Conservation (phyloP, 2,888 invertebrate genomes). For the Eupithecia tripunctaria region DNA sequence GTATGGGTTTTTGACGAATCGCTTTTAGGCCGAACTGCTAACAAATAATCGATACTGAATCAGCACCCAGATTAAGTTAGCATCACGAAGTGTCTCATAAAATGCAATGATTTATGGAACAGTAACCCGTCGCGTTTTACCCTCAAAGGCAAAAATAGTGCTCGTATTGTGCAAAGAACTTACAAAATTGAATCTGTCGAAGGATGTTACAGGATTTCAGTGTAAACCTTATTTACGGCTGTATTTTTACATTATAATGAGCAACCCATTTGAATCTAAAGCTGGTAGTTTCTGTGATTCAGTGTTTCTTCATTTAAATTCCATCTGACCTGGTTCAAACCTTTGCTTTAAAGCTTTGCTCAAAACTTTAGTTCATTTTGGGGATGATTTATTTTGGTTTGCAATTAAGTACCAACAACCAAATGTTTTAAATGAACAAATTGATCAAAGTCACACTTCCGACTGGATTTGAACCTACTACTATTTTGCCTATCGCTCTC, state of each 20-base stretch:
- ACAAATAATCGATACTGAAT: not conserved
- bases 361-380: constrained; percentile 5
- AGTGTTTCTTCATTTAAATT: constrained; percentile 52
- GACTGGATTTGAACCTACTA: not conserved
- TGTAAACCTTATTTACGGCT: constrained; percentile 49
- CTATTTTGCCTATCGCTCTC: not conserved
- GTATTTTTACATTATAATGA: constrained; percentile 59
- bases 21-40: too few relatives aligned
- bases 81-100: not conserved
- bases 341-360: constrained; percentile 15
- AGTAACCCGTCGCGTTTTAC: constrained; percentile 9
- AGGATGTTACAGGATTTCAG: constrained; percentile 39
- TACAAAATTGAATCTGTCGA: constrained; percentile 44
- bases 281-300: constrained; percentile 45
- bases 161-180: constrained; percentile 39
- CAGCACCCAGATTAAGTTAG: not conserved
- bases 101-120: constrained; percentile 20
- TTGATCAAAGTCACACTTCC: not conserved
- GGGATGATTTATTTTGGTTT: constrained; percentile 7
- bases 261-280: constrained; percentile 50
- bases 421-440: not conserved
- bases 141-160: constrained; percentile 24
- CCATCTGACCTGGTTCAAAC: constrained; percentile 49
- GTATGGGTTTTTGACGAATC: too few relatives aligned
- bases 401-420: not conserved